phyloP scores from a whole-genome alignment of 1,140 invertebrate genomes.

The Papilio helenus region DNA sequence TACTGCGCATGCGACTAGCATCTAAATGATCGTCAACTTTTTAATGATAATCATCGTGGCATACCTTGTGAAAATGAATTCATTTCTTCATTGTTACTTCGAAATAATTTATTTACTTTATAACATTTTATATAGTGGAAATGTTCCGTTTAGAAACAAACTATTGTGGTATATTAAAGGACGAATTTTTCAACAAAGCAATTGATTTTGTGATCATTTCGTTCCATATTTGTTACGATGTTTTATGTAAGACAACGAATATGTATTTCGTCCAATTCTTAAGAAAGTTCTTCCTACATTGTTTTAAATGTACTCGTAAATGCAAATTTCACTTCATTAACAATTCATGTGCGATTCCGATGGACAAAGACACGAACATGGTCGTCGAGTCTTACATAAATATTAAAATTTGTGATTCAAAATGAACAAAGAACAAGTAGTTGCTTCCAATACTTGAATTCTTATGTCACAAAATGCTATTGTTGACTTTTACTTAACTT shows the following conservation, averaged over 20 bases:
- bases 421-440: background rate
- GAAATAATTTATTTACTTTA: background rate
- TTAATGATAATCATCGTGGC: background rate
- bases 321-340: conserved; percentile 8
- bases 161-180: too few relatives aligned
- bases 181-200: too few relatives aligned
- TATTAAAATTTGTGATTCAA: conserved; percentile 20
- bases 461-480: background rate
- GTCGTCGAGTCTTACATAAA: background rate
- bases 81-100: background rate
- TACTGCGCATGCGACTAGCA: conserved; percentile 9
- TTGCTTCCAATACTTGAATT: background rate
- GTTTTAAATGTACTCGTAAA: background rate
- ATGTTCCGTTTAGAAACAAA: background rate
- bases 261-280: background rate
- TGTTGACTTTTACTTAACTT: background rate
- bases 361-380: background rate
- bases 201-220: too few relatives aligned
- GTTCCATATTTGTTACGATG: too few relatives aligned
- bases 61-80: background rate
- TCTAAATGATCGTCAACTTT: conserved; percentile 12
- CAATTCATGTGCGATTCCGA: background rate
- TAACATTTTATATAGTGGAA: background rate
- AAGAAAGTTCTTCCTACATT: background rate
- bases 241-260: too few relatives aligned